These are phyloP conservation scores for Sthenelais limicola DNA, from an alignment of 2,888 invertebrate genomes.

Conservation along the genomic window DNA sequence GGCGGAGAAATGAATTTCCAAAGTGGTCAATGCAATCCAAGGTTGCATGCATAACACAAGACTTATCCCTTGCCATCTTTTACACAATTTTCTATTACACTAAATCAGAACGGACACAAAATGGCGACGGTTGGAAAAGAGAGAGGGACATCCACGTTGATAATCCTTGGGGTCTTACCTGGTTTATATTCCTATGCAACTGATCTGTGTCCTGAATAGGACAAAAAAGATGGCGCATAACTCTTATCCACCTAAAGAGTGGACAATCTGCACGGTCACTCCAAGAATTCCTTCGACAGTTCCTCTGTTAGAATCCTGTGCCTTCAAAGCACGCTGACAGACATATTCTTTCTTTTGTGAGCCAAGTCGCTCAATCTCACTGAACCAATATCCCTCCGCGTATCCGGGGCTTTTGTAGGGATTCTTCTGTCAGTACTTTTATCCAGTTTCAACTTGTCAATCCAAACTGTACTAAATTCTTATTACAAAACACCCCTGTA, in stretches of 20 bases:
- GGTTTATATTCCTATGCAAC: slow-evolving; percentile 8
- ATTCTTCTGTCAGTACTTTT: too few species aligned
- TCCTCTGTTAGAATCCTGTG: slow-evolving; percentile 21
- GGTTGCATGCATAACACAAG: too few species aligned
- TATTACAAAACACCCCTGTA: too few species aligned
- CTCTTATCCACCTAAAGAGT: slow-evolving; percentile 22
- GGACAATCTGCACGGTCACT: slow-evolving; percentile 8
- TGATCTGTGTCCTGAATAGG: slow-evolving; percentile 21
- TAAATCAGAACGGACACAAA: slow-evolving; percentile 38
- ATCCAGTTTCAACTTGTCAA: too few species aligned
- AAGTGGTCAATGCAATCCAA: too few species aligned
- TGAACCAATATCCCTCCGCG: slow-evolving; percentile 9
- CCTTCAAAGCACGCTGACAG: slow-evolving; percentile 42
- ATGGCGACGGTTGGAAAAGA: slow-evolving; percentile 35
- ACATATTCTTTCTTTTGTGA: slow-evolving; percentile 43
- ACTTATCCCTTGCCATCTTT: too few species aligned
- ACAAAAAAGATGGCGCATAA: slow-evolving; percentile 26
- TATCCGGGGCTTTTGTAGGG: slow-evolving; percentile 30
- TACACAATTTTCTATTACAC: too few species aligned
- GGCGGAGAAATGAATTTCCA: too few species aligned
- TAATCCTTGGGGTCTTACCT: slow-evolving; percentile 24
- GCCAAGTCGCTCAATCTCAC: slow-evolving; percentile 7
- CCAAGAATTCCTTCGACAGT: slow-evolving; percentile 18
- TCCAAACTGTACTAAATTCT: too few species aligned
- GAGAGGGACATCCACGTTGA: slow-evolving; percentile 18